A percentile compares a stretch with the other conserved stretches of the same genome.
These are phyloP conservation scores for Isoperla grammatica DNA, from an alignment of 2,888 invertebrate genomes.

Conservation along the genomic window DNA sequence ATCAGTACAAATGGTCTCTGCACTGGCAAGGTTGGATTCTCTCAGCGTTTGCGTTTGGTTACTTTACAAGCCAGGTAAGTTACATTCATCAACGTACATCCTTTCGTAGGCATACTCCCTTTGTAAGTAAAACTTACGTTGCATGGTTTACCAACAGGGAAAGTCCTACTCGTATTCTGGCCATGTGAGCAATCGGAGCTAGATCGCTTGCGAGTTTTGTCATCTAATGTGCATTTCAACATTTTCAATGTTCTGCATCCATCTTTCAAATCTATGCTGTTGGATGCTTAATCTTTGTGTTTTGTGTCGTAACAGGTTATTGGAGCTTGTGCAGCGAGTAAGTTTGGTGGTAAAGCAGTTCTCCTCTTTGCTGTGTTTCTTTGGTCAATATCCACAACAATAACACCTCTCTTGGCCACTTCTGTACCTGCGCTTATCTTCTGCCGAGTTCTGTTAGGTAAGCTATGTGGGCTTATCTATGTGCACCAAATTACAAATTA, in stretches of 20 bases:
- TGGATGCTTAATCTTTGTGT: no score
- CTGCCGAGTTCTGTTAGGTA: slow-evolving; percentile 59
- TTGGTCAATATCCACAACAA: slow-evolving; percentile 66
- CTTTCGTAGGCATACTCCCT: neutral
- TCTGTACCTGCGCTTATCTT: slow-evolving; percentile 57
- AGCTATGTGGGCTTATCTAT: no score
- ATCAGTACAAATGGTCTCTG: slow-evolving; percentile 62
- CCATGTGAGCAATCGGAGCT: no score
- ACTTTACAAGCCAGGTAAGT: slow-evolving; percentile 65
- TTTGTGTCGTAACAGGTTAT: slow-evolving; percentile 45
- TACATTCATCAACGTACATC: slow-evolving; percentile 6
- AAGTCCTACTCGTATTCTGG: no score
- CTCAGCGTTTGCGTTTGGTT: slow-evolving; percentile 69
- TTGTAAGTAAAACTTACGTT: neutral
- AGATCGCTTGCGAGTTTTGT: no score
- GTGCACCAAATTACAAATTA: no score
- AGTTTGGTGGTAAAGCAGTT: slow-evolving; percentile 63
- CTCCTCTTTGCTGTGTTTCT: slow-evolving; percentile 61
- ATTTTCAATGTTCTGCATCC: no score
- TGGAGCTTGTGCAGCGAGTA: slow-evolving; percentile 62
- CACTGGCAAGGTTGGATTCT: slow-evolving; percentile 69
- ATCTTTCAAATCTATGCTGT: no score
- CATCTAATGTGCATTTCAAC: no score
- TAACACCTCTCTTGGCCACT: slow-evolving; percentile 63
- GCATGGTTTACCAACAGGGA: neutral